These are phyloP conservation scores for Trachymyrmex cornetzi DNA, from an alignment of 1,140 invertebrate genomes.

Conservation along the genomic window DNA sequence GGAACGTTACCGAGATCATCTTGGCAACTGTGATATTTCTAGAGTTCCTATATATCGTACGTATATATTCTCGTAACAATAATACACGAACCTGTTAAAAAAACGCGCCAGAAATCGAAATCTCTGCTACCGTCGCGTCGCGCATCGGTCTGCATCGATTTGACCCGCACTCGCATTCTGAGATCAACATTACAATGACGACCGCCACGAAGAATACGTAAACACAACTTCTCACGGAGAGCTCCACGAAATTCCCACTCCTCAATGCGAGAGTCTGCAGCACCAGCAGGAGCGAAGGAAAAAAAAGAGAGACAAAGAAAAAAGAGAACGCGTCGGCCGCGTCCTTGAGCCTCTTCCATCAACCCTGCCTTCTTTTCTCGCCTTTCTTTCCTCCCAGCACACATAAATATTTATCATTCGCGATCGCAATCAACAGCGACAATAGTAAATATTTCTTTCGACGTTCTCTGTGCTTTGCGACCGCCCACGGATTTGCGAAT, in stretches of 20 bases:
- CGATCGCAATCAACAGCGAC: slow-evolving; percentile 37
- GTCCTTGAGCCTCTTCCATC: slow-evolving; percentile 57
- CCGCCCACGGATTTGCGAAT: not conserved
- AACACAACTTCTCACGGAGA: not conserved
- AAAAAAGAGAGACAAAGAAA: not conserved
- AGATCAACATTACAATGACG: not conserved
- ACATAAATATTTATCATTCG: slow-evolving; percentile 49
- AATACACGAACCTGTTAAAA: not conserved
- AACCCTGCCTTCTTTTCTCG: slow-evolving; percentile 52
- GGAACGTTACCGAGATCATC: slow-evolving; percentile 11
- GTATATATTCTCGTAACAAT: not conserved
- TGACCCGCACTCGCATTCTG: not conserved
- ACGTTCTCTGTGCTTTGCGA: not conserved
- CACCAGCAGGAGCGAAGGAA: not conserved
- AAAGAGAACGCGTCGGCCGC: slow-evolving; percentile 23
- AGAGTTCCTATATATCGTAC: not conserved
- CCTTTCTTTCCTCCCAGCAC: not conserved
- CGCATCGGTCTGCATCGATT: not conserved
- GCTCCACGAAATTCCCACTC: slow-evolving; percentile 12
- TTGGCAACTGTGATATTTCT: slow-evolving; percentile 40
- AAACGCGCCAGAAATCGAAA: not conserved
- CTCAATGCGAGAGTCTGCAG: not conserved
- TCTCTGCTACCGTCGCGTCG: not conserved
- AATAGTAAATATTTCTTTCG: slow-evolving; percentile 25
- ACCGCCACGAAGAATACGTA: not conserved